Base-by-base conservation (phyloP, 1,140 invertebrate genomes). In the Hylaeus volcanicus region DNA sequence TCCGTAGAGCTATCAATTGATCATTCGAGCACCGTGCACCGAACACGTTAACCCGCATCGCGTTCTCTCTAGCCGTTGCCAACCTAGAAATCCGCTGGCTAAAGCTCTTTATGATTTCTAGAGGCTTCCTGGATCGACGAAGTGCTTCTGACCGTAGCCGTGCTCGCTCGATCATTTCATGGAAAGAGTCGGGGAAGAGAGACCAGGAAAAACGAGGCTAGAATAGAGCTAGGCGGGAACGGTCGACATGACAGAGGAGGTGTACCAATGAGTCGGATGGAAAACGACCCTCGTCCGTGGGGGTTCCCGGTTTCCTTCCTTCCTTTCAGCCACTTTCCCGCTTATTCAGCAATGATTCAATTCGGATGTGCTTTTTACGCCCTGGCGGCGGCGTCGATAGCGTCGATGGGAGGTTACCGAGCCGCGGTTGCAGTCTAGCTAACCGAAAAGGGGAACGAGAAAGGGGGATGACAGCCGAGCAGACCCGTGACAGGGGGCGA, bases 271-370 rank as follows among this genome's bases (percentile, higher is more conserved):
- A 88, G 74, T 60, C 82, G 83, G 74, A 88, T 81, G 85, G 78
- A 88, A 86, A 88, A 85, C 84, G 84, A 88, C 79, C 82, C 84
- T 83, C 55, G 84, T 77, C 73, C 80, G 51, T 69, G 56, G 74
- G 85, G 79, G 70, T 87, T 86, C 61, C 58, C 71, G 79, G 64
- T 48, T 80, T 73, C 61, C 60, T 58, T 79, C 74, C 82, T 87
- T 88, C 86, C 85, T 90, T 89, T n/a, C 88, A 90, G 88, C 89
- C 90, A 92, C 89, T 93, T 93, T 93, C 90, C 86, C 91, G 93
- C 93, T 93, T 93, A 93, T 93, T 93, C 93, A 93, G 92, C 93
- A 93, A 93, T 93, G 92, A 93, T 93, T 93, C 93, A 93, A 93
- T 93, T 93, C 92, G 92, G 91, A 93, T 93, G 91, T 92, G 91